phyloP scores from a whole-genome alignment of 2,113 vertebrate genomes.

The crab-eating macaque (Macaca fascicularis) region DNA sequence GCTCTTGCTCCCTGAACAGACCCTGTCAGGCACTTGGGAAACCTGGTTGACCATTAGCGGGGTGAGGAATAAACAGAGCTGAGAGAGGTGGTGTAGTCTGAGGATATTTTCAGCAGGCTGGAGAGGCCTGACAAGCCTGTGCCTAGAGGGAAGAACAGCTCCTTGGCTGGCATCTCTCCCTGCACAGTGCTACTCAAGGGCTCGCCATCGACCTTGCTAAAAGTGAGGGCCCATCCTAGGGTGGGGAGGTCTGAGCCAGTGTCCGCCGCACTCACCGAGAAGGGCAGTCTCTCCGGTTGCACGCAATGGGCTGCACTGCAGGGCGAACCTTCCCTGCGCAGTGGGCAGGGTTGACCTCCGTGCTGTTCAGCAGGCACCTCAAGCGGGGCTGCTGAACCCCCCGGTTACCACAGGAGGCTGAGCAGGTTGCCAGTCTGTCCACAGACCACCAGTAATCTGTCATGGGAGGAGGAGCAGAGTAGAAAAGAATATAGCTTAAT shows the following conservation, averaged over 20 bases:
- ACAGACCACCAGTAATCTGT: conserved; percentile 86
- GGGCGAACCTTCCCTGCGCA: conserved; percentile 86
- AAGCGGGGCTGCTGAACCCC: conserved; percentile 85
- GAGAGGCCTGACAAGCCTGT: background rate
- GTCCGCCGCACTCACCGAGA: conserved; percentile 85
- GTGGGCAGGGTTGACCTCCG: conserved; percentile 75
- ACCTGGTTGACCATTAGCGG: too few relatives aligned
- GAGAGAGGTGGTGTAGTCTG: background rate
- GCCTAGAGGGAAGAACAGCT: background rate
- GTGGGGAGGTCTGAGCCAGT: background rate
- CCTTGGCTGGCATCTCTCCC: background rate
- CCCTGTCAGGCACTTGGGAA: background rate
- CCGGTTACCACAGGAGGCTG: conserved; percentile 85
- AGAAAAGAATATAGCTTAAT: background rate
- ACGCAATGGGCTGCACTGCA: conserved; percentile 81
- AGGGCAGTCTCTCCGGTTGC: conserved; percentile 91
- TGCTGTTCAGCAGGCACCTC: conserved; percentile 84
- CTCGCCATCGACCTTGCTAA: background rate
- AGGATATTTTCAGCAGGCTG: background rate
- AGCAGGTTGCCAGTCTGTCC: conserved; percentile 84
- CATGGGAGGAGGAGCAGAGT: background rate
- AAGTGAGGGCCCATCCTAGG: background rate
- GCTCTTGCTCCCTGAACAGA: background rate
- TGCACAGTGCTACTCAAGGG: background rate
- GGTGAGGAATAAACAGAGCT: background rate